These are phyloP conservation scores for Pimephales promelas DNA, from an alignment of 2,113 vertebrate species.

Conservation along the genomic window DNA sequence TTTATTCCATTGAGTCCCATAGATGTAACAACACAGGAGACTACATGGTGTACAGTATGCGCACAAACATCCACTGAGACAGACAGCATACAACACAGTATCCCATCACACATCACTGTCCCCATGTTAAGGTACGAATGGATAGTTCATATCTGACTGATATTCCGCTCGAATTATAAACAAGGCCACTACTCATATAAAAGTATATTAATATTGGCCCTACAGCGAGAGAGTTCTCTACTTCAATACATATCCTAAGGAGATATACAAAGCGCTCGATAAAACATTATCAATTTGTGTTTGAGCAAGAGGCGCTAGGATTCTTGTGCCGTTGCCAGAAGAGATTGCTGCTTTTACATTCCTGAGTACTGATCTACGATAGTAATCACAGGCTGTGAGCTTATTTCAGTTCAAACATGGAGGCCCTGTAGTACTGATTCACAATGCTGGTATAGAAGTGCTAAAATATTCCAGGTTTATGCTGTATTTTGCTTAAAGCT, in stretches of 20 bases:
- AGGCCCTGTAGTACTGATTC: conserved; percentile 28
- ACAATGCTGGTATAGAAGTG: conserved; percentile 55
- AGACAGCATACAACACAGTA: conserved; percentile 20
- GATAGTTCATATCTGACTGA: not conserved
- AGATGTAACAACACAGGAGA: conserved; percentile 49
- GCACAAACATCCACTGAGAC: conserved; percentile 21
- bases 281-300: conserved; percentile 35
- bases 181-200: conserved; percentile 49
- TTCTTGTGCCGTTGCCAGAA: conserved; percentile 38
- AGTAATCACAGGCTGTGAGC: conserved; percentile 39
- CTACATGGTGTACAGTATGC: conserved; percentile 38
- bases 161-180: conserved; percentile 42
- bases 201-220: conserved; percentile 50
- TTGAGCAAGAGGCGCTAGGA: conserved; percentile 33
- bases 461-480: conserved; percentile 39
- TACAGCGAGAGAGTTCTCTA: conserved; percentile 46
- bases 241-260: conserved; percentile 56
- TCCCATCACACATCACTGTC: conserved; percentile 6
- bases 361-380: conserved; percentile 56
- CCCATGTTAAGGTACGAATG: conserved; percentile 1
- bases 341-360: conserved; percentile 52
- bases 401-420: conserved; percentile 45
- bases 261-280: conserved; percentile 44
- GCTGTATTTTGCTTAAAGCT: conserved; percentile 48
- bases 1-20: conserved; percentile 47